These are phyloP conservation scores for Felis chaus DNA, from an alignment of 2,113 vertebrate genomes.

Conservation along the genomic window DNA sequence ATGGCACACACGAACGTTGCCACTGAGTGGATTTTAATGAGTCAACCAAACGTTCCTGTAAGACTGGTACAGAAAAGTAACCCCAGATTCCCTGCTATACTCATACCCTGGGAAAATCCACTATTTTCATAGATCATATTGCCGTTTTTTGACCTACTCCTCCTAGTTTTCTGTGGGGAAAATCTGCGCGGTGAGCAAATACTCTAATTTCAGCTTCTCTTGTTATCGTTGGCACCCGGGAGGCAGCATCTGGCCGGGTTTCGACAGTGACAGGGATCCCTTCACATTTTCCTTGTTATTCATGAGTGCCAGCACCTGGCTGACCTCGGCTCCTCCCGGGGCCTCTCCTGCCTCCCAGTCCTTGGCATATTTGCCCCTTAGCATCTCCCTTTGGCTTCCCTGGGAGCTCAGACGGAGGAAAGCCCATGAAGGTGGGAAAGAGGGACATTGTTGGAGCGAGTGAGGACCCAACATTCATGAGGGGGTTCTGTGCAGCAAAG, in stretches of 20 bases:
- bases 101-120: slow-evolving; percentile 59
- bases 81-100: slow-evolving; percentile 1
- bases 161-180: slow-evolving; percentile 49
- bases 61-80: slow-evolving; percentile 56
- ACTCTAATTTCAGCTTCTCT: slow-evolving; percentile 10
- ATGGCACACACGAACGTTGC: background rate
- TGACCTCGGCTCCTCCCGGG: background rate
- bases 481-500: background rate
- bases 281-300: slow-evolving; percentile 50
- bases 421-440: background rate
- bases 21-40: slow-evolving; percentile 32
- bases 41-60: slow-evolving; percentile 65
- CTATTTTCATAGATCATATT: slow-evolving; percentile 40
- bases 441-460: background rate
- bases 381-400: background rate
- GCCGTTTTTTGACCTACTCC: background rate
- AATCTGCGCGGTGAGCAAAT: slow-evolving; percentile 57
- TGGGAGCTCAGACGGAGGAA: background rate
- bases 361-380: background rate
- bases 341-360: background rate
- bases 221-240: slow-evolving; percentile 66
- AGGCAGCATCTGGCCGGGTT: background rate
- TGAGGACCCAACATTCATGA: background rate
- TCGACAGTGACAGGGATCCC: background rate
- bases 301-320: background rate